phyloP scores from a whole-genome alignment of 2,113 vertebrate species.

The Probosciger aterrimus region DNA sequence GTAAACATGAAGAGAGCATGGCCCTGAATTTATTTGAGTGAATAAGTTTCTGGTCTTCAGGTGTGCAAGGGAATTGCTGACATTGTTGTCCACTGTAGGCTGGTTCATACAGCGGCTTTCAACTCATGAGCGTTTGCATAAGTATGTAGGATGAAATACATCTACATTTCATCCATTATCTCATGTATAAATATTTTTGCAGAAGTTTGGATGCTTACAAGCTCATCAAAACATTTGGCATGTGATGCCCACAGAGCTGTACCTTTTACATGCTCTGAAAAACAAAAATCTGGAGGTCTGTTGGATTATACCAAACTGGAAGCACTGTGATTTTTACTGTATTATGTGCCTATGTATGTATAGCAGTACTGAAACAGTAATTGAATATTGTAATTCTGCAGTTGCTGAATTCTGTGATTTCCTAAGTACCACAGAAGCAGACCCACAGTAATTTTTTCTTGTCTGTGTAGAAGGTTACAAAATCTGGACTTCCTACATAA shows the following conservation, averaged over 20 bases:
- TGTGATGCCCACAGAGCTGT: background rate
- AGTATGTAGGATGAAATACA: too few species aligned
- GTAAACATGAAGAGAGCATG: background rate
- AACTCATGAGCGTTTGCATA: background rate
- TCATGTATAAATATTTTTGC: background rate
- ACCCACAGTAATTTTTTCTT: background rate
- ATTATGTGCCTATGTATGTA: background rate
- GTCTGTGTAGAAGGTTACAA: background rate
- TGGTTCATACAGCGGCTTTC: background rate
- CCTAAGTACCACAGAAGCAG: background rate
- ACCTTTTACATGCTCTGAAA: background rate
- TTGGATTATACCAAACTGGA: background rate
- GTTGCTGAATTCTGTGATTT: background rate
- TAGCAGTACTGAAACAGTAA: background rate
- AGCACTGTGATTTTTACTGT: background rate
- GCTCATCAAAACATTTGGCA: background rate
- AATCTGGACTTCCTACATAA: background rate
- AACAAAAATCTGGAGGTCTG: background rate
- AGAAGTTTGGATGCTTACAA: background rate
- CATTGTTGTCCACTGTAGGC: background rate
- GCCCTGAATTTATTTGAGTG: background rate
- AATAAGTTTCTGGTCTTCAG: background rate
- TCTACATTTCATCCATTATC: background rate
- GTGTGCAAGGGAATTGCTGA: background rate
- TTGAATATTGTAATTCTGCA: background rate